A percentile compares a stretch with the other conserved stretches of the same genome.
These are phyloP conservation scores for Tyto alba DNA, from an alignment of 2,113 vertebrate genomes.

Conservation along the genomic window DNA sequence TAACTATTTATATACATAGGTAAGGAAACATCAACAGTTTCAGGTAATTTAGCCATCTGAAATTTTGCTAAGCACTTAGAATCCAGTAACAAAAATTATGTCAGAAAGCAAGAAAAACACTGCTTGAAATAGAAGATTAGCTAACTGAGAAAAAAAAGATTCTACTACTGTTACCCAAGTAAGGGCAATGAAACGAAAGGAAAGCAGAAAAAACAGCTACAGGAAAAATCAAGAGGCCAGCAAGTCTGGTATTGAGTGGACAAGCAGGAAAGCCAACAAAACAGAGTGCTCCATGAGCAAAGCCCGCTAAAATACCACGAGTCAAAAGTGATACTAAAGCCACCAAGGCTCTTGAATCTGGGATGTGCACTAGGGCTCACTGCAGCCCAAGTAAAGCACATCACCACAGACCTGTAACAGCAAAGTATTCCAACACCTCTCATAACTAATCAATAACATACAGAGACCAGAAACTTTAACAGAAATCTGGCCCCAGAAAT, in stretches of 20 bases:
- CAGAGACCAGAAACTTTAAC: neutral
- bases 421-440: neutral
- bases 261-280: neutral
- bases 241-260: fast-evolving
- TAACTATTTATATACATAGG: neutral
- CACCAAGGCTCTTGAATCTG: neutral
- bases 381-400: neutral
- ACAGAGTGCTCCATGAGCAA: fast-evolving
- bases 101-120: neutral
- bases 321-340: neutral
- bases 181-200: neutral
- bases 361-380: neutral
- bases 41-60: neutral
- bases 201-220: neutral
- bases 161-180: neutral
- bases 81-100: neutral
- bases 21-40: neutral
- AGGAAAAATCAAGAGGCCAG: neutral
- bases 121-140: neutral
- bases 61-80: neutral
- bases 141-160: neutral
- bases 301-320: fast-evolving
- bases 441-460: neutral
- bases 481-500: neutral
- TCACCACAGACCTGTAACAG: neutral